Evolutionary conservation across 2,113 vertebrate species (phyloP), one percentile per base, ranked within the genome.

Genomic region (Gambusia affinis): DNA sequence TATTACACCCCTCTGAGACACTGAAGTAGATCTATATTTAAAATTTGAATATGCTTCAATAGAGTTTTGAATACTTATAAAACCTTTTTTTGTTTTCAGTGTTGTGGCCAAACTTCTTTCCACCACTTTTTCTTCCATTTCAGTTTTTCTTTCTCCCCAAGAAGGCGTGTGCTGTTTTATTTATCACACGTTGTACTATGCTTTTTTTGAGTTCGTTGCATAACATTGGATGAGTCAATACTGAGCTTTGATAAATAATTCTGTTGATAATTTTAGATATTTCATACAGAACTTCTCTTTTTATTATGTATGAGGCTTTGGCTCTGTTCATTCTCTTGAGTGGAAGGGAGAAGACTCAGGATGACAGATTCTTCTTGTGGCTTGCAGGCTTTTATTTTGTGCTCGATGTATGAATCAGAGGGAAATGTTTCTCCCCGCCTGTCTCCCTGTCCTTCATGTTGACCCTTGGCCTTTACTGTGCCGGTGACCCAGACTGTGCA

Each of bases 351-450:
- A 72, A 73, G 61, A 69, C 71, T 28, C 64, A 67, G 72, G 51
- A 78, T 60, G 87, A 88, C 89, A 85, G 68, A 65, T 62, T 72
- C 67, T 35, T 64, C 75, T 73, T 73, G 57, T 76, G 37, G 72
- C 86, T 77, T 1, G 70, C 28, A 42, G 86, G 84, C 75, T 76
- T 64, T 30, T 39, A 60, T 76, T 79, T 79, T 57, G 70, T 71
- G 82, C 51, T 84, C 33, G 12, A 27, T 76, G 82, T 47, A 29
- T 82, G 76, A 88, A 72, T 89, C 81, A 62, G 35, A 68, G 47
- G 60, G 30, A 83, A 73, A 72, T n/a, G 35, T 77, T 73, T 66
- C 54, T 69, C 27, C 64, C 72, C 19, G 62, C 74, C 75, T 60
- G 51, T 65, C 69, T 82, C 51, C 1, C 70, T 78, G 81, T 80